Evolutionary conservation across 1,140 invertebrate species (phyloP).

Genomic region (Hyles vespertilio): DNA sequence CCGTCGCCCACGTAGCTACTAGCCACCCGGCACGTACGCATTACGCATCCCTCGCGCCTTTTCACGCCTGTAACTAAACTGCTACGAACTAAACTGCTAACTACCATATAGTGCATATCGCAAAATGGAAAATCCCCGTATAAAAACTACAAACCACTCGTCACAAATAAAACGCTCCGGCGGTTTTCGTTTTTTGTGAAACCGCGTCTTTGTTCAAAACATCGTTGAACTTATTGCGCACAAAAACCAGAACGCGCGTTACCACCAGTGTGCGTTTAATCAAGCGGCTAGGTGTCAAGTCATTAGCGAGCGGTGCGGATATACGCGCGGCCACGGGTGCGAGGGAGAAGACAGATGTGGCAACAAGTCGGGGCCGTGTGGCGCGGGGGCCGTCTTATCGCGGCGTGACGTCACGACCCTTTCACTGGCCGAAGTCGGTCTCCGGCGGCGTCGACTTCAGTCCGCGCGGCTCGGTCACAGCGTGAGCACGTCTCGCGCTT

Average conservation of each 20-base stretch:
- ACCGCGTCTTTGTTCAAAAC: no score
- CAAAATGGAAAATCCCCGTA: no score
- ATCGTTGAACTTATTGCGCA: no score
- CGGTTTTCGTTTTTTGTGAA: no score
- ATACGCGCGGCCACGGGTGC: conserved; percentile 3
- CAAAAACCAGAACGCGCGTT: conserved; percentile 22
- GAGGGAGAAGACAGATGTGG: conserved; percentile 49
- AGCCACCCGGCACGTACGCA: no score
- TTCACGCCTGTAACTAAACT: no score
- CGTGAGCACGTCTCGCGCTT: conserved; percentile 62
- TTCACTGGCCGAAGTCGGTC: conserved; percentile 57
- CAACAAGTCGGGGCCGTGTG: conserved; percentile 54
- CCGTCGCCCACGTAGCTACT: no score
- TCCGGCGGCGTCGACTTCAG: conserved; percentile 41
- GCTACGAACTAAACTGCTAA: no score
- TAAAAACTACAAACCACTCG: no score
- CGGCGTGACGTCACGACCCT: conserved; percentile 65
- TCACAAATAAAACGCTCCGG: no score
- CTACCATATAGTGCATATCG: no score
- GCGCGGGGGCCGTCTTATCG: conserved; percentile 45
- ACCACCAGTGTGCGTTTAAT: conserved; percentile 42
- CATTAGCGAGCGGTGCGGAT: conserved; percentile 34
- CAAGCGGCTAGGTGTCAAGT: conserved; percentile 39
- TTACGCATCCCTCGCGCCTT: no score
- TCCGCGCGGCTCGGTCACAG: conserved; percentile 69